Evolutionary conservation across 2,888 invertebrate genomes (phyloP).

Genomic region (Cephus pulcher): DNA sequence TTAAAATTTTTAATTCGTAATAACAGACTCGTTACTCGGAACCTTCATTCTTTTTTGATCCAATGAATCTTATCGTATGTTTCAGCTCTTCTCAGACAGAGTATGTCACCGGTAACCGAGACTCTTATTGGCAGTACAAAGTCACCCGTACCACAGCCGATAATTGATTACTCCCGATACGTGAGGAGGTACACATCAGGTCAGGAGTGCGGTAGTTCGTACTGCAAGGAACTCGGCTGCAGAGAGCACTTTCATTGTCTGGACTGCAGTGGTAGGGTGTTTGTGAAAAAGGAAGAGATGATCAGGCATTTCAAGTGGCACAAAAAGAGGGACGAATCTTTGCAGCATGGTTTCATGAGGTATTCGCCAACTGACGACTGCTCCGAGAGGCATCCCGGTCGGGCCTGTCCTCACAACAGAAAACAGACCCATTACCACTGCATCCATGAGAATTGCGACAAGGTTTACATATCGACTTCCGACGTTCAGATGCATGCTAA

Average conservation of each 20-base stretch:
- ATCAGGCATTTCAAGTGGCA: conserved; percentile 99
- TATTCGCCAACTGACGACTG: conserved; percentile 97
- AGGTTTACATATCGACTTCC: conserved; percentile 97
- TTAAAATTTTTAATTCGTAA: background rate
- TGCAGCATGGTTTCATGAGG: conserved; percentile 94
- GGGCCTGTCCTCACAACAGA: conserved; percentile 87
- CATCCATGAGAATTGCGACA: conserved; percentile 92
- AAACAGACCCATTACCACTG: conserved; percentile 98
- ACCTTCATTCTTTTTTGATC: background rate
- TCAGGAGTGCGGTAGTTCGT: conserved; percentile 84
- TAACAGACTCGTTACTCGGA: background rate
- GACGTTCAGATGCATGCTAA: conserved; percentile 99
- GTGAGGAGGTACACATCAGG: conserved; percentile 87
- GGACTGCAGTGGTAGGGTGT: conserved; percentile 86
- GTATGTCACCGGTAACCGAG: conserved; percentile 65
- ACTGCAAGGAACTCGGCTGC: conserved; percentile 90
- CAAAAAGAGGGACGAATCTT: conserved; percentile 96
- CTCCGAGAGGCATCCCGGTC: conserved; percentile 81
- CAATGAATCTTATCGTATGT: conserved; percentile 37
- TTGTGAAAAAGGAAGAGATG: conserved; percentile 98
- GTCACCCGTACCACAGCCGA: conserved; percentile 73
- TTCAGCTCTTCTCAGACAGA: conserved; percentile 70
- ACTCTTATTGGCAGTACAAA: conserved; percentile 62
- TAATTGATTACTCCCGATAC: conserved; percentile 89
- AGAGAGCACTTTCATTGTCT: conserved; percentile 95